Base-by-base conservation (phyloP, 2,888 invertebrate genomes). In the Phaonia tiefii region DNA sequence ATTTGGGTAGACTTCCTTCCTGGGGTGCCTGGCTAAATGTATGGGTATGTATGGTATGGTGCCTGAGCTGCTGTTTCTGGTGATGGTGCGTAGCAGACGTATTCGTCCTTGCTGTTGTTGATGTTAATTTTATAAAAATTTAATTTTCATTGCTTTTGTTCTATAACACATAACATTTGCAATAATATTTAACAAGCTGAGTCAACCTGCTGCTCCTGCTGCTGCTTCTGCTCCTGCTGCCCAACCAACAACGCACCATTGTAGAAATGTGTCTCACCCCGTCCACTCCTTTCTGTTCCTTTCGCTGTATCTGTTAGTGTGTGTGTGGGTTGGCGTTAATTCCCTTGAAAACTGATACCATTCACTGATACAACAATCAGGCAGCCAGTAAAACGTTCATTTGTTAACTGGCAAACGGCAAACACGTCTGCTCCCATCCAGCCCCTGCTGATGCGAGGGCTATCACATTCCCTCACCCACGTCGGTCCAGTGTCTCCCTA, bases 301-400 rank as follows among this genome's bases (percentile, higher is more conserved):
- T 31, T 31, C 31, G 31, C 17, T 20, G 7, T 51, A 17, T 51
- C 1, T 67, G 26, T 46, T 20, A 70, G 58, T 31, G 70, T 22
- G 66, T 69, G 74, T 58, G 66, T 74, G 75, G 66, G 77, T 78
- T 70, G 67, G 31, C 11, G 22, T 22, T 60, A 60, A 60, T 60
- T 60, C 60, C 37, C 60, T 37, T 60, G 60, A 60, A 60, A 60
- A 60, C 60, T 60, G 60, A 60, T 60, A 60, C 60, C 60, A 60
- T 60, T 60, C 60, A 39, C 37, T 60, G 60, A 60, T 60, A 60
- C 60, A 60, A 60, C 60, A 37, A 37, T 37, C 39, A 60, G 31
- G 37, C 60, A 60, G 60, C 60, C 60, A 60, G 60, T 31, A 60
- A 60, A 60, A 60, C 31, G 60, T 60, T 60, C 60, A 60, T 60